These are phyloP conservation scores for Turritopsis dohrnii DNA, from an alignment of 30 jellyfish, hydroid and myxozoan species.

Conservation along the genomic window DNA sequence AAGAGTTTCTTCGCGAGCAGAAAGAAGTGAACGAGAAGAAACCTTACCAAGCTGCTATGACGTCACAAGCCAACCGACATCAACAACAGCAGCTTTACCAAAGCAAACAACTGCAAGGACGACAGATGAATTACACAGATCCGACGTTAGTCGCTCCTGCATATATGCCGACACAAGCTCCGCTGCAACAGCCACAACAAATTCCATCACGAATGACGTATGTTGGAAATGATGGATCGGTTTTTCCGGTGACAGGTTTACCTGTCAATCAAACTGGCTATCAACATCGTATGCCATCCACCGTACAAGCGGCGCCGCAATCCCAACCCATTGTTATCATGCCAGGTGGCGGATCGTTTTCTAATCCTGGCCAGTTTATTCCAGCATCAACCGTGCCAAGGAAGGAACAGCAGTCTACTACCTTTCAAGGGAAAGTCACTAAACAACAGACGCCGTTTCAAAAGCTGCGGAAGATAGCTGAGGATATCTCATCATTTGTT, in stretches of 20 bases:
- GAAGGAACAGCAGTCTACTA: not conserved
- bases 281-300: slow-evolving; percentile 8
- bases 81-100: not conserved
- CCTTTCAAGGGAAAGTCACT: not conserved
- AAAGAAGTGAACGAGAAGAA: not conserved
- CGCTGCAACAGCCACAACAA: slow-evolving; percentile 6
- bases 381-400: slow-evolving; percentile 14
- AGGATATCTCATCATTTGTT: slow-evolving; percentile 18
- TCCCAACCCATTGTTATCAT: slow-evolving; percentile 68
- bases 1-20: slow-evolving; percentile 30
- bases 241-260: slow-evolving; percentile 20
- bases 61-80: not conserved
- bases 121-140: not conserved
- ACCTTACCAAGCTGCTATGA: not conserved
- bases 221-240: not conserved
- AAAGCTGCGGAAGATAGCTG: slow-evolving; percentile 19
- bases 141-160: not conserved
- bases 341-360: slow-evolving; percentile 53
- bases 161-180: slow-evolving; percentile 3
- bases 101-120: not conserved
- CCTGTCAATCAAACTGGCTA: slow-evolving; percentile 17
- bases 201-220: slow-evolving; percentile 6
- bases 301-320: not conserved
- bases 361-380: slow-evolving; percentile 13
- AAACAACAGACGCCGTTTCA: slow-evolving; percentile 25